phyloP scores from a whole-genome alignment of 2,797 vertebrate species.

The Distichodus sexfasciatus region DNA sequence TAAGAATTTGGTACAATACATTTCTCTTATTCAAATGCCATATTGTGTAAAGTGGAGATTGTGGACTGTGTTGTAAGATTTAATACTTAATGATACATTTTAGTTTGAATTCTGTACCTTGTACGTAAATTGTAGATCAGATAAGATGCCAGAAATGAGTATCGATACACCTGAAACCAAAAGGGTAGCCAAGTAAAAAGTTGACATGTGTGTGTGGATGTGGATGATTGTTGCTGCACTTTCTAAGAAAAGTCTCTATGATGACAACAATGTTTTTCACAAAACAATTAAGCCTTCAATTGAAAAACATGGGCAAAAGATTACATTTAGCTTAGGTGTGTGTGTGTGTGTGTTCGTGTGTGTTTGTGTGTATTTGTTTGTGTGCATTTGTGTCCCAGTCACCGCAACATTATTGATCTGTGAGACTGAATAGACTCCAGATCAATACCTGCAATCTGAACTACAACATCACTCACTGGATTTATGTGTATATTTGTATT shows the following conservation, averaged over 20 bases:
- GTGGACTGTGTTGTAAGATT: too few species aligned
- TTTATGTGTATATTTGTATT: neutral
- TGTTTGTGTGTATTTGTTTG: neutral
- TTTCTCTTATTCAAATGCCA: neutral
- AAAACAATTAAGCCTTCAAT: too few species aligned
- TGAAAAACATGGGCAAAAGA: too few species aligned
- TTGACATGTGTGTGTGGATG: neutral
- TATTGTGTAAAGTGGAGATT: neutral
- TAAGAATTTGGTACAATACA: too few species aligned
- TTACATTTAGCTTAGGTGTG: too few species aligned
- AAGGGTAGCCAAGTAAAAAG: neutral
- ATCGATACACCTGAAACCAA: constrained; percentile 61
- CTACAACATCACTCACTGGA: neutral
- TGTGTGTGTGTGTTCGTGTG: neutral
- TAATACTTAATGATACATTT: neutral
- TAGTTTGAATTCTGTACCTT: constrained; percentile 55
- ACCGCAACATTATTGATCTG: neutral
- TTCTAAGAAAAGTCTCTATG: too few species aligned
- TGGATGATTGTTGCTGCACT: neutral
- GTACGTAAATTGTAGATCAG: constrained; percentile 73
- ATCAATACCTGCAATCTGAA: neutral
- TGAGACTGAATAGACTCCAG: neutral
- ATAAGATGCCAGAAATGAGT: constrained; percentile 72
- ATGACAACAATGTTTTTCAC: too few species aligned
- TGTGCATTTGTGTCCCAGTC: neutral